Percentiles rank a stretch among this genome's conserved stretches.
Evolutionary conservation across 2,797 vertebrate species (phyloP).

Genomic region (Artibeus lituratus): DNA sequence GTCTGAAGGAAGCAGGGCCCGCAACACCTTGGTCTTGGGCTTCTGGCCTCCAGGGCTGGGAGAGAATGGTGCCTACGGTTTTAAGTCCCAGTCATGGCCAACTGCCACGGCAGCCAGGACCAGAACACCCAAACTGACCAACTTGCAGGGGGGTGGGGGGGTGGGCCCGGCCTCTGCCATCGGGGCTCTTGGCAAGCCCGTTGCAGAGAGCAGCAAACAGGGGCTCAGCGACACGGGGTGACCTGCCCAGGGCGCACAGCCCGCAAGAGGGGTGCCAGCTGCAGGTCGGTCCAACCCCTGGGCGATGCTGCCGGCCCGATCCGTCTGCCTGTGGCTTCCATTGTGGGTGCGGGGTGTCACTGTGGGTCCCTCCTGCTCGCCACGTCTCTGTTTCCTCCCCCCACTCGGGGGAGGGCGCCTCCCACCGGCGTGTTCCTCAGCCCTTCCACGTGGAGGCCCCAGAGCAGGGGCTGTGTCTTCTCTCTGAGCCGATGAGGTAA

Average conservation of each 20-base stretch:
- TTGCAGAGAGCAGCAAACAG: not conserved
- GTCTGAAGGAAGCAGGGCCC: no score
- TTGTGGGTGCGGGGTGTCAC: fast-evolving
- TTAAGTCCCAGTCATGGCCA: fast-evolving
- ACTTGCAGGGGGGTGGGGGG: no score
- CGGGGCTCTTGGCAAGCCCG: no score
- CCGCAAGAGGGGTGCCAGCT: not conserved
- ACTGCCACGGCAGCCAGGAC: not conserved
- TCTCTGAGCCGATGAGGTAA: not conserved
- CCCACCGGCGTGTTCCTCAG: fast-evolving
- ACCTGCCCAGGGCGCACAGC: not conserved
- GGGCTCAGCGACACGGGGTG: not conserved
- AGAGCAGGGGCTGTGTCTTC: not conserved
- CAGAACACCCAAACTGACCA: fast-evolving
- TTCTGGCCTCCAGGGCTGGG: not conserved
- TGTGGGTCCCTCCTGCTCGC: not conserved
- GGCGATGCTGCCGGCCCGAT: fast-evolving
- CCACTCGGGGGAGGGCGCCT: not conserved
- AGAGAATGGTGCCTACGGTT: not conserved
- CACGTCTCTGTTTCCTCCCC: not conserved
- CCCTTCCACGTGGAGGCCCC: not conserved
- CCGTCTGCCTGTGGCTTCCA: not conserved
- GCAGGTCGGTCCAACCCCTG: not conserved
- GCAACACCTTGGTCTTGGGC: no score
- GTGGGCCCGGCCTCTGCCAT: not conserved